Conservation (phyloP, 2,113 vertebrate species). For the Gymnocephalus cernua region DNA sequence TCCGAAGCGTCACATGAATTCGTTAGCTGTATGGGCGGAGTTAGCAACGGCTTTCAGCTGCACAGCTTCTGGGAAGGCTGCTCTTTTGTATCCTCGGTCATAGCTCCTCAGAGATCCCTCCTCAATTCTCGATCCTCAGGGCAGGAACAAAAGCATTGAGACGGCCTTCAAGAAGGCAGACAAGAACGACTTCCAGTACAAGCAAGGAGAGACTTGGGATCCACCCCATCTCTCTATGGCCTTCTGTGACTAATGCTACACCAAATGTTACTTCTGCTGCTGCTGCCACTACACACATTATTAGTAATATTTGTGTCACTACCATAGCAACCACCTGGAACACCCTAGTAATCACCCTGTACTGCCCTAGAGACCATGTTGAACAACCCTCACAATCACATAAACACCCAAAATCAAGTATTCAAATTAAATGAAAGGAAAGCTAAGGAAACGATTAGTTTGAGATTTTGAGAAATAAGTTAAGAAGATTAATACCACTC, state of each 20-base stretch:
- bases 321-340: slow-evolving; percentile 30
- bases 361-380: slow-evolving; percentile 9
- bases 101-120: too few species aligned
- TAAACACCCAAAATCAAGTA: background rate
- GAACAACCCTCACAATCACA: slow-evolving; percentile 20
- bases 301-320: slow-evolving; percentile 8
- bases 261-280: background rate
- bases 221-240: background rate
- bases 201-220: too few species aligned
- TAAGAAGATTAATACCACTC: background rate
- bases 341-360: slow-evolving; percentile 9
- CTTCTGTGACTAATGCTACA: background rate
- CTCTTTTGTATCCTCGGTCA: too few species aligned
- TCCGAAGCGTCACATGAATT: too few species aligned
- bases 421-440: background rate
- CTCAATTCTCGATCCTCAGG: too few species aligned
- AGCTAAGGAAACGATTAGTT: background rate
- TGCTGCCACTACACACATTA: background rate
- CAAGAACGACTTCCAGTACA: too few species aligned
- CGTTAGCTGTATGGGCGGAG: too few species aligned
- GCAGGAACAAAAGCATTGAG: too few species aligned
- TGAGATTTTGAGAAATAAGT: background rate
- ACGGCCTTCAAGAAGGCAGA: too few species aligned
- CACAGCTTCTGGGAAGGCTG: too few species aligned
- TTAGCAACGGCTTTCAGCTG: too few species aligned